phyloP scores from a whole-genome alignment of 2,113 vertebrate species.

The Amazona guildingii region DNA sequence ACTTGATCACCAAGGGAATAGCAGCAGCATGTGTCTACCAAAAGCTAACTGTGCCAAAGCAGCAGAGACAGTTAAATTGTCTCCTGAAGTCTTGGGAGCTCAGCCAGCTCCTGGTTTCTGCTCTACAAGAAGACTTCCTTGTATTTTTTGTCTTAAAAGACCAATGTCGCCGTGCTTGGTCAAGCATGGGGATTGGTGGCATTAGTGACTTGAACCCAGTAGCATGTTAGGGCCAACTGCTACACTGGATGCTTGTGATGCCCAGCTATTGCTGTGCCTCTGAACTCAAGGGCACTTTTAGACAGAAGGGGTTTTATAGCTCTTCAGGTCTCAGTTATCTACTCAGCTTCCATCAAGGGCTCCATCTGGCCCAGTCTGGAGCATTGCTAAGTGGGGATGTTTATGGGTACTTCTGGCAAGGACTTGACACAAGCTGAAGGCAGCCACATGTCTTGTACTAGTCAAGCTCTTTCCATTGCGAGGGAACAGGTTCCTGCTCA shows the following conservation, averaged over 20 bases:
- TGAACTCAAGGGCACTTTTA: not conserved
- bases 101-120: not conserved
- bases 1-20: not conserved
- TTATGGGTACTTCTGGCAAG: not conserved
- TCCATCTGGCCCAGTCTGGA: conserved; percentile 1
- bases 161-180: not conserved
- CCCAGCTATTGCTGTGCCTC: not conserved
- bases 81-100: conserved; percentile 18
- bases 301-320: not conserved
- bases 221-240: not conserved
- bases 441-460: not conserved
- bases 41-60: conserved; percentile 18
- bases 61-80: conserved; percentile 33
- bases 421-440: not conserved
- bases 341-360: not conserved
- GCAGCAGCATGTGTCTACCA: not conserved
- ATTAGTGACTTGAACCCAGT: not conserved
- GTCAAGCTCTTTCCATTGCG: not conserved
- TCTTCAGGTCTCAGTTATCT: not conserved
- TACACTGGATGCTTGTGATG: not conserved
- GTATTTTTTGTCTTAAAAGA: not conserved
- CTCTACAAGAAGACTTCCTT: not conserved
- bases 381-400: not conserved
- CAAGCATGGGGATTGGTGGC: not conserved
- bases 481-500: not conserved